Conservation (phyloP, 2,113 vertebrate species). For the Zosterops pallidus region DNA sequence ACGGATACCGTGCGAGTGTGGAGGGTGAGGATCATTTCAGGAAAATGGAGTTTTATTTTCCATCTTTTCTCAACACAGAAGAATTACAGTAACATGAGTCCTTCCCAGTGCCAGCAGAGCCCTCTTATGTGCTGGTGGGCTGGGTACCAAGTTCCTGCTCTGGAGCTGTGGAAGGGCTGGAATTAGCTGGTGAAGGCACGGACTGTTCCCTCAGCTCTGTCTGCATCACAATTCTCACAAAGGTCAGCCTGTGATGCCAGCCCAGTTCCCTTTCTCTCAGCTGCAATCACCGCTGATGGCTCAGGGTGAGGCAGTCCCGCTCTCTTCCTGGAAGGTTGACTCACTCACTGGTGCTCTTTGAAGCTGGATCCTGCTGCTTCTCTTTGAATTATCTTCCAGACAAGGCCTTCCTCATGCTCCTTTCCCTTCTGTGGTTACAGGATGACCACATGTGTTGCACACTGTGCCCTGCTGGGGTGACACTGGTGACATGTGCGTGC, state of each 20-base stretch:
- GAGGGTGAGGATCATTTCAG: neutral
- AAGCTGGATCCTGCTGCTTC: neutral
- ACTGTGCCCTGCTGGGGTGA: fast-evolving
- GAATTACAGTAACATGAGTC: conserved; percentile 11
- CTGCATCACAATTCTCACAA: neutral
- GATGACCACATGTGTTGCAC: fast-evolving
- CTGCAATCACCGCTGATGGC: fast-evolving
- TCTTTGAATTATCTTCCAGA: neutral
- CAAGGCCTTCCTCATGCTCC: neutral
- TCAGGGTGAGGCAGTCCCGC: neutral
- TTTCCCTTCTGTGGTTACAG: neutral
- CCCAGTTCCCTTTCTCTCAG: neutral
- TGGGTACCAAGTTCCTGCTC: conserved; percentile 19
- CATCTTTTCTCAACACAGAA: neutral
- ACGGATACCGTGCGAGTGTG: neutral
- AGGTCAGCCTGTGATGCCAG: neutral
- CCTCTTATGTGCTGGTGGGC: neutral
- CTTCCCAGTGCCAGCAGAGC: neutral
- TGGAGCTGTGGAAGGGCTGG: neutral
- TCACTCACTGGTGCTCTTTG: neutral
- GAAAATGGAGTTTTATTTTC: conserved; percentile 22
- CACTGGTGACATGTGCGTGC: fast-evolving
- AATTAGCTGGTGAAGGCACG: neutral
- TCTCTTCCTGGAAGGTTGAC: neutral
- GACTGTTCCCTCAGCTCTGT: neutral